Evolutionary conservation across 2,888 invertebrate genomes (phyloP).

Genomic region (Zygaena filipendulae): DNA sequence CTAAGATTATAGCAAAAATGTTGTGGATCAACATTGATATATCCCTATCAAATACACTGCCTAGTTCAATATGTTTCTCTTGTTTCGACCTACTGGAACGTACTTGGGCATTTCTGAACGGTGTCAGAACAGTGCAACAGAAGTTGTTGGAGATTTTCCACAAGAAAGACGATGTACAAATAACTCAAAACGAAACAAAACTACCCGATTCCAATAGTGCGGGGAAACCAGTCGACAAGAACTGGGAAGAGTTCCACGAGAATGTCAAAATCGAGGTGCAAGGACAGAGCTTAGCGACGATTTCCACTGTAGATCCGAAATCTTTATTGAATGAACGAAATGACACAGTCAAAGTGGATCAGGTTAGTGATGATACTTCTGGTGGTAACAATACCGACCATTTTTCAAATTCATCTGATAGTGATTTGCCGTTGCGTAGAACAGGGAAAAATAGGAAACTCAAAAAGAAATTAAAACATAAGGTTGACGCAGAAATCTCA

Average conservation of each 20-base stretch:
- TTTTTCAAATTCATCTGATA: conserved; percentile 40
- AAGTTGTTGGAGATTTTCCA: conserved; percentile 34
- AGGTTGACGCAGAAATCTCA: conserved; percentile 6
- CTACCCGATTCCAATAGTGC: conserved; percentile 14
- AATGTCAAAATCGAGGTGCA: conserved; percentile 36
- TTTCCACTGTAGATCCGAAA: conserved; percentile 24
- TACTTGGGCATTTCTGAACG: conserved; percentile 49
- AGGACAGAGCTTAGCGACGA: conserved; percentile 19
- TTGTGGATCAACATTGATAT: conserved; percentile 54
- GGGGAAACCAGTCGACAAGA: conserved; percentile 38
- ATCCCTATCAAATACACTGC: conserved; percentile 29
- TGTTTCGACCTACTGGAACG: conserved; percentile 54
- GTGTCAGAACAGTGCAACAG: conserved; percentile 40
- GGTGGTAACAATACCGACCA: too few species aligned
- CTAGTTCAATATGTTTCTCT: conserved; percentile 49
- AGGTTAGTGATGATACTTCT: conserved; percentile 24
- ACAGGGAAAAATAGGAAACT: conserved; percentile 29
- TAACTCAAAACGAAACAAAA: conserved; percentile 11
- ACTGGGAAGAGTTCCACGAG: conserved; percentile 43
- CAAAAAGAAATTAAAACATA: conserved; percentile 17
- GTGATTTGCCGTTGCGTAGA: conserved; percentile 35
- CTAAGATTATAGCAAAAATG: conserved; percentile 46
- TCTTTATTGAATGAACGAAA: conserved; percentile 21
- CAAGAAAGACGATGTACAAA: too few species aligned
- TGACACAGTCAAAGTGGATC: conserved; percentile 33